phyloP scores from a whole-genome alignment of 2,888 invertebrate genomes.

The Drosophila anomelani region DNA sequence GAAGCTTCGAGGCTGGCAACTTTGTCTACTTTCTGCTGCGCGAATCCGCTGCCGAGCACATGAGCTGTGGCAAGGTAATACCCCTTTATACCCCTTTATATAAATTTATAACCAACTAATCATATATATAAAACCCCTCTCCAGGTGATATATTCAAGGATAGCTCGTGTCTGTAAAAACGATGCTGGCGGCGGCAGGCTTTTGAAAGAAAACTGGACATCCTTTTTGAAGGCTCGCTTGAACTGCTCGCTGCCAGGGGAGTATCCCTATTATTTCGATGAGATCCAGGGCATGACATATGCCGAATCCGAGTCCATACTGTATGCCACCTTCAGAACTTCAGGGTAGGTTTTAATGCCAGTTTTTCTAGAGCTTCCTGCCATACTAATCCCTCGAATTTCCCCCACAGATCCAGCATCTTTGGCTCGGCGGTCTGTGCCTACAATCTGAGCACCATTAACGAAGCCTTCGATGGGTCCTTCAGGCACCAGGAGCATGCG shows the following conservation, averaged over 20 bases:
- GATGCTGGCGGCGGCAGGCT: conserved; percentile 92
- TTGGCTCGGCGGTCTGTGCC: conserved; percentile 96
- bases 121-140: conserved; percentile 19
- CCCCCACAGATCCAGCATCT: conserved; percentile 90
- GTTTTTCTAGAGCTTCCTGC: no score
- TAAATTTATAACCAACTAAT: neutral
- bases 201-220: conserved; percentile 95
- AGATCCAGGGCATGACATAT: conserved; percentile 94
- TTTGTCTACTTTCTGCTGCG: conserved; percentile 96
- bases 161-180: conserved; percentile 96
- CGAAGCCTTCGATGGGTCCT: conserved; percentile 93
- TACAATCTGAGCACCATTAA: conserved; percentile 94
- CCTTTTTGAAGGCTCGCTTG: conserved; percentile 93
- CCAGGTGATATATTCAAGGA: conserved; percentile 94
- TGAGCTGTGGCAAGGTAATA: conserved; percentile 95
- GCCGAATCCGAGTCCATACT: conserved; percentile 90
- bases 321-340: conserved; percentile 94
- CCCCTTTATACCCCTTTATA: no score
- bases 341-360: conserved; percentile 86
- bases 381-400: neutral
- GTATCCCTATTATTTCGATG: conserved; percentile 94
- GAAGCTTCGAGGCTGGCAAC: conserved; percentile 94
- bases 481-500: conserved; percentile 92
- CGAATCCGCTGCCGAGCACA: conserved; percentile 95
- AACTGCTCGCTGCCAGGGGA: conserved; percentile 94